Conservation (phyloP, 2,113 vertebrate species). For the Cranoglanis bouderius region DNA sequence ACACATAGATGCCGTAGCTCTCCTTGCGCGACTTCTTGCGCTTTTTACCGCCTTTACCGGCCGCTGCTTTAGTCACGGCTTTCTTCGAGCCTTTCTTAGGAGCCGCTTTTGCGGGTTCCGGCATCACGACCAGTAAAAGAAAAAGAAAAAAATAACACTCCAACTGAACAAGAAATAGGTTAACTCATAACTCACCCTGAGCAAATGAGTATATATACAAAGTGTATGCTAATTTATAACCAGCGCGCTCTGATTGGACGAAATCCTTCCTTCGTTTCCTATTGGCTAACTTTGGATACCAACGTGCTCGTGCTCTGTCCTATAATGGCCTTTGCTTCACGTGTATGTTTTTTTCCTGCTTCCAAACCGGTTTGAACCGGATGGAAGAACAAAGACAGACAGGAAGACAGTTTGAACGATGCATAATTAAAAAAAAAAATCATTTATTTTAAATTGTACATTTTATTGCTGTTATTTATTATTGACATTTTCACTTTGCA, state of each 20-base stretch:
- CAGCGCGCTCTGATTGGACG: slow-evolving; percentile 7
- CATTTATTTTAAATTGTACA: not conserved
- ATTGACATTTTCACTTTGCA: not conserved
- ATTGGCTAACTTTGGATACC: slow-evolving; percentile 18
- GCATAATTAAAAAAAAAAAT: not conserved
- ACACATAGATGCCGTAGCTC: slow-evolving; percentile 76
- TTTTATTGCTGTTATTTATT: not conserved
- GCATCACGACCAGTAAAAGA: not conserved
- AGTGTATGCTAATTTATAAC: slow-evolving; percentile 18
- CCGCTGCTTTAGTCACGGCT: slow-evolving; percentile 38
- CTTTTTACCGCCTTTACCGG: slow-evolving; percentile 36
- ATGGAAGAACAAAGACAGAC: slow-evolving; percentile 40
- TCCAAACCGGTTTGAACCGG: slow-evolving; percentile 41
- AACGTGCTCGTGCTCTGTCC: not conserved
- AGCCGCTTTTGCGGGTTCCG: slow-evolving; percentile 33
- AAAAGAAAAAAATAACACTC: not conserved
- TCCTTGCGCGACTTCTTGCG: slow-evolving; percentile 52
- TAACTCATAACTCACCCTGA: too few species aligned
- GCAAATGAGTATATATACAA: not conserved
- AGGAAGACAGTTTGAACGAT: not conserved
- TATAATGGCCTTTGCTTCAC: not conserved
- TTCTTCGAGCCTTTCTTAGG: slow-evolving; percentile 48
- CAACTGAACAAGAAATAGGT: not conserved
- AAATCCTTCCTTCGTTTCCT: not conserved
- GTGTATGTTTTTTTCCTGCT: not conserved